Conservation (phyloP, 2,888 invertebrate genomes). For the Andricus quercusramuli region DNA sequence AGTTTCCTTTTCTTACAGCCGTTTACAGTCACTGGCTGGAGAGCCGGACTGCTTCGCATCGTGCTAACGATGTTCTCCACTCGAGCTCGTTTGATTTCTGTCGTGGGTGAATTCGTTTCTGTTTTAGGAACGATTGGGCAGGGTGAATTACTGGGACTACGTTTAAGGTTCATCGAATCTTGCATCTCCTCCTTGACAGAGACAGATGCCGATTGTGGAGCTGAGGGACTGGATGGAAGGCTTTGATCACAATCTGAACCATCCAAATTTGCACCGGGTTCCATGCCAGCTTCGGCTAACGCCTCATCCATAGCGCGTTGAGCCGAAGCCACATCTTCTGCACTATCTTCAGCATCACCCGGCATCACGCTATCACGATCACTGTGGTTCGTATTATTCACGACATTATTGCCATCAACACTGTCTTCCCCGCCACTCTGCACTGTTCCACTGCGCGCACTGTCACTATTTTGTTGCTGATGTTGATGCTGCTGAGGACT, state of each 20-base stretch:
- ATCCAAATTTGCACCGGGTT: constrained; percentile 77
- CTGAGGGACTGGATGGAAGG: constrained; percentile 75
- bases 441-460: constrained; percentile 77
- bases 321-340: constrained; percentile 78
- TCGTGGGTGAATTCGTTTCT: constrained; percentile 80
- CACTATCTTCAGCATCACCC: constrained; percentile 76
- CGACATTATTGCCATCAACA: constrained; percentile 73
- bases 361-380: constrained; percentile 76
- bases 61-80: constrained; percentile 97
- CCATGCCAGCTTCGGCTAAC: constrained; percentile 83
- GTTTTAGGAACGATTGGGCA: constrained; percentile 74
- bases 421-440: constrained; percentile 77
- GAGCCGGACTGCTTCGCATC: constrained; percentile 92
- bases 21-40: constrained; percentile 87
- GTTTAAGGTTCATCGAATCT: constrained; percentile 72
- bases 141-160: constrained; percentile 75
- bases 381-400: constrained; percentile 69
- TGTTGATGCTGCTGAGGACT: constrained; percentile 78
- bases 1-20: constrained; percentile 97
- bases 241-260: constrained; percentile 77
- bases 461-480: constrained; percentile 72
- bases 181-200: constrained; percentile 76
- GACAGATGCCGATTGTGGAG: constrained; percentile 74
- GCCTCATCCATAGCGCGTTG: constrained; percentile 82
- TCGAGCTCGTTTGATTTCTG: constrained; percentile 94